Evolutionary conservation across 2,113 vertebrate genomes (phyloP).

Genomic region (Cottus gobio): DNA sequence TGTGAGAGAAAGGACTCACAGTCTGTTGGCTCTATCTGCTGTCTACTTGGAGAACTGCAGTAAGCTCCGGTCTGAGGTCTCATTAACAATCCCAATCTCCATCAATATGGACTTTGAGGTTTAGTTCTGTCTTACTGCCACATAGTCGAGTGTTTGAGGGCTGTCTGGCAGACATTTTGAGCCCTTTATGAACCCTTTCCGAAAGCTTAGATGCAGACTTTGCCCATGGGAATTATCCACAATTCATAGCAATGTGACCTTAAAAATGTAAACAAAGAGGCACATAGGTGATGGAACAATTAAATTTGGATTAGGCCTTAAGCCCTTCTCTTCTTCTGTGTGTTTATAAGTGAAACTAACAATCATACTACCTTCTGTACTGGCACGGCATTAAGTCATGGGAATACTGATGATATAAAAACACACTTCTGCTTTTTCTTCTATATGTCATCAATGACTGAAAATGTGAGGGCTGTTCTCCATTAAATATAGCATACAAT

Average conservation of each 20-base stretch:
- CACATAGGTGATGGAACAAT: too few species aligned
- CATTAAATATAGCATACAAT: not conserved
- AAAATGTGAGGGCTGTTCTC: not conserved
- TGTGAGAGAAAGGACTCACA: not conserved
- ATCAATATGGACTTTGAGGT: too few species aligned
- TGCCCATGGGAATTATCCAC: too few species aligned
- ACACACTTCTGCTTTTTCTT: not conserved
- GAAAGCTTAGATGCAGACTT: too few species aligned
- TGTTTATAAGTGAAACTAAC: not conserved
- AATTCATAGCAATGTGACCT: too few species aligned
- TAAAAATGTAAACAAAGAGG: too few species aligned
- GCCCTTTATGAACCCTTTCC: too few species aligned
- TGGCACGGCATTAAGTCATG: not conserved
- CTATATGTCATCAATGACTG: not conserved
- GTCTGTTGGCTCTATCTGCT: conserved; percentile 36
- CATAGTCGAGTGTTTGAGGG: too few species aligned
- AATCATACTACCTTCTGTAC: not conserved
- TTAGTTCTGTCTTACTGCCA: too few species aligned
- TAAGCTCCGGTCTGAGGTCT: not conserved
- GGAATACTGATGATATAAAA: too few species aligned
- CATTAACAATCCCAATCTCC: too few species aligned
- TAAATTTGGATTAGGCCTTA: not conserved
- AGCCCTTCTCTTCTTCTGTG: not conserved
- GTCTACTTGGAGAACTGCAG: conserved; percentile 25
- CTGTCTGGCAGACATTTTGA: too few species aligned